Evolutionary conservation across 2,888 invertebrate species (phyloP).

Genomic region (Drosophila phalerata): DNA sequence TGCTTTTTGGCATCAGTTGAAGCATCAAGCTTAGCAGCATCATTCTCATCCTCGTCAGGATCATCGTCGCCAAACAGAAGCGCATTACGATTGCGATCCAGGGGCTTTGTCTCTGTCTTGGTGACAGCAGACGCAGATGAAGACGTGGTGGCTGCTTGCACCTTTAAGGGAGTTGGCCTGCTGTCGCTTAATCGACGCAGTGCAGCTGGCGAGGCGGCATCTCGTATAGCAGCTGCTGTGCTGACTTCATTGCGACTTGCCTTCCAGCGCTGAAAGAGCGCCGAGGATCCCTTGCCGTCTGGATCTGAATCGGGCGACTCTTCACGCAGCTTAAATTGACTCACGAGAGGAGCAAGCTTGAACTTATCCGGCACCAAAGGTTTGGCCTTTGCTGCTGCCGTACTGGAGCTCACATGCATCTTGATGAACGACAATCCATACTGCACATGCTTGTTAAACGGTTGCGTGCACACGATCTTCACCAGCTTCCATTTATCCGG

Average conservation of each 20-base stretch:
- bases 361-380: conserved; percentile 53
- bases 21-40: conserved; percentile 63
- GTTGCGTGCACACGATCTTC: conserved; percentile 94
- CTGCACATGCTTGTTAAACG: conserved; percentile 92
- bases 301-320: conserved; percentile 87
- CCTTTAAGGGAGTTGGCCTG: conserved; percentile 13
- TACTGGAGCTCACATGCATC: conserved; percentile 86
- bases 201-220: conserved; percentile 76
- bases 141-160: neutral
- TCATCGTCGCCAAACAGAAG: conserved; percentile 87
- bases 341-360: conserved; percentile 11
- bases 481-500: conserved; percentile 93
- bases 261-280: conserved; percentile 84
- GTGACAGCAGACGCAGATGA: neutral
- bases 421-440: conserved; percentile 94
- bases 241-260: conserved; percentile 31
- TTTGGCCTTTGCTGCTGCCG: conserved; percentile 29
- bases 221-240: conserved; percentile 87
- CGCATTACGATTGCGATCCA: conserved; percentile 84
- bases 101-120: conserved; percentile 18
- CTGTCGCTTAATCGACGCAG: conserved; percentile 41
- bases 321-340: conserved; percentile 86
- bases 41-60: conserved; percentile 83
- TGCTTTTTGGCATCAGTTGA: conserved; percentile 66
- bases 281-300: conserved; percentile 58